Evolutionary conservation across 1,140 invertebrate genomes (phyloP).

Genomic region (Drosophila athabasca): DNA sequence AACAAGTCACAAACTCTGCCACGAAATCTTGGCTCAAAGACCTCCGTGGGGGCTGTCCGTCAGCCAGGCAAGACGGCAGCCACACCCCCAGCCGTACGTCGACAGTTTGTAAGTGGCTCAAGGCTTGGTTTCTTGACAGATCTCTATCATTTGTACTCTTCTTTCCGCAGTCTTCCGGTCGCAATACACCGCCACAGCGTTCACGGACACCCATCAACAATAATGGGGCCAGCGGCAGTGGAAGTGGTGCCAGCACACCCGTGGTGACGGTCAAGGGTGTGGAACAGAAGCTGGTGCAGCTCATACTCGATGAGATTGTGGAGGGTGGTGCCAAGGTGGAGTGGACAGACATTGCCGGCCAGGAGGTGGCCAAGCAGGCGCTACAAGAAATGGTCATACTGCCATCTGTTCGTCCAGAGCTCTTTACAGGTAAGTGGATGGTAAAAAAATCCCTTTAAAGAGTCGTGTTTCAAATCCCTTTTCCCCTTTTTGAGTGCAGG

Average conservation of each 20-base stretch:
- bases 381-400: slow-evolving; percentile 98
- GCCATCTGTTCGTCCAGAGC: slow-evolving; percentile 96
- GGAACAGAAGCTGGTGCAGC: slow-evolving; percentile 95
- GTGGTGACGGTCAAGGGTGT: slow-evolving; percentile 88
- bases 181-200: slow-evolving; percentile 80
- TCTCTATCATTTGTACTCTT: not conserved
- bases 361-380: slow-evolving; percentile 96
- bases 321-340: slow-evolving; percentile 91
- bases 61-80: slow-evolving; percentile 89
- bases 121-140: not conserved
- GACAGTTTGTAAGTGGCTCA: slow-evolving; percentile 88
- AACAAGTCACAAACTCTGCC: slow-evolving; percentile 93
- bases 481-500: slow-evolving; percentile 29
- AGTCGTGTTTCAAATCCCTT: not conserved
- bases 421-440: slow-evolving; percentile 93
- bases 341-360: slow-evolving; percentile 97
- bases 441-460: not conserved
- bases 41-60: slow-evolving; percentile 84
- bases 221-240: slow-evolving; percentile 77
- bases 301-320: slow-evolving; percentile 90
- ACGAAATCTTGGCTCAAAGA: slow-evolving; percentile 90
- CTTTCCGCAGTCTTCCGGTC: slow-evolving; percentile 84
- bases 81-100: slow-evolving; percentile 91
- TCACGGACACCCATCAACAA: slow-evolving; percentile 82
- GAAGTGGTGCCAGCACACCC: slow-evolving; percentile 84